Evolutionary conservation across 2,113 vertebrate genomes (phyloP), one percentile per base, ranked within the genome.

Genomic region (Hydrochoerus hydrochaeris): DNA sequence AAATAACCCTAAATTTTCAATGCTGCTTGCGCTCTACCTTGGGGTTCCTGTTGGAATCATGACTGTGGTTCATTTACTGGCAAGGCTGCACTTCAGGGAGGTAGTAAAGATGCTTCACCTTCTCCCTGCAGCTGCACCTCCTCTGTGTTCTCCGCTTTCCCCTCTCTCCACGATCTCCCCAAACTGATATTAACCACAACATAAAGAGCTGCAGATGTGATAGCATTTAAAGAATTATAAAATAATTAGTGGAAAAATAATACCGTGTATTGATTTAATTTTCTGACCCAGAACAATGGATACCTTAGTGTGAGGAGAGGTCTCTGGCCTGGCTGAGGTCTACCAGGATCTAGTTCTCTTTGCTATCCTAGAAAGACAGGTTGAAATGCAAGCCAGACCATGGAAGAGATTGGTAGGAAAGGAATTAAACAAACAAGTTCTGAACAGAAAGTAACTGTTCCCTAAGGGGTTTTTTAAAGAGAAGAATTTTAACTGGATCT

Each of bases 401-500:
- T 91, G 2, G n/a, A 85, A 90, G 6, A 11, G 22, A 63, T 35
- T 54, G 9, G 22, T 90, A 88, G 63, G 44, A 95, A 94, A 95
- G 78, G n/a, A 95, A 95, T 94, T 85, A 97, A 82, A n/a, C 87
- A 91, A 94, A 95, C 63, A 92, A 94, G 38, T 88, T 95, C 94
- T 32, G 90, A 95, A 95, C 54, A 94, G 77, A 95, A 58, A 94
- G 62, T 90, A 95, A 95, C 54, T 95, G 19, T 87, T 95, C 95
- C 85, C 54, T 88, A 41, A 88, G 95, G 75, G n/a, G 69, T 63
- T 95, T 96, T 95, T 75, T 77, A 97, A 96, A 84, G 13, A 90
- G 69, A 95, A 87, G 69, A 97, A 95, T 95, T 98, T 97, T 93
- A 96, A 93, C 90, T 90, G 63, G 88, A 52, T 88, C 81, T 92